Evolutionary conservation across 2,797 vertebrate species (phyloP), one percentile per base, ranked within the genome.

Genomic region (Synaphobranchus kaupii): DNA sequence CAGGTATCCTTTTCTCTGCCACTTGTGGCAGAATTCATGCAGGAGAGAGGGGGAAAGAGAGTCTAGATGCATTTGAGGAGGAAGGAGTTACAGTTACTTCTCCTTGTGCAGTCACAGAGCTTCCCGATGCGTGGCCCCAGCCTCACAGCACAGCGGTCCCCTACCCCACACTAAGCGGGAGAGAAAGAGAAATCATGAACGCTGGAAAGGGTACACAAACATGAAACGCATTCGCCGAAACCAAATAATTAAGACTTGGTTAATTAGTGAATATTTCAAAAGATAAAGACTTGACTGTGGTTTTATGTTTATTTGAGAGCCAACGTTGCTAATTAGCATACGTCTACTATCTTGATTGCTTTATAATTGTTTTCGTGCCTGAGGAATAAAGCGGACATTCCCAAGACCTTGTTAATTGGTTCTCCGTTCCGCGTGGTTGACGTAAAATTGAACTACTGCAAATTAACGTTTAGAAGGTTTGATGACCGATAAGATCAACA

Each of bases 11-110:
- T 80, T 50, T 10, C 47, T 48, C 25, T 39, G 85, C 50, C 17
- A 0, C 82, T 56, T 50, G 50, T 84, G 50, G 4, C 50, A 48
- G 4, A 25, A 15, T 66, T 9, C 54, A 31, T 85, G 54, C 58
- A 85, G 1, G 76, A 7, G 56, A 20, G 0, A 5, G 0, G 44
- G 13, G 6, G n/a, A 60, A 10, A 63, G 6, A 44, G 34, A 39
- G n/a, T 92, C 92, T 91, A 97, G 93, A 96, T 94, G 90, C 96
- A 97, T 87, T 96, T 97, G n/a, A 97, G 94, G 86, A 97, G 94
- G 92, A 95, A 97, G 1, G 95, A 95, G 94, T 97, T 97, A 89
- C 96, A 97, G 91, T 92, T 95, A 28, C 93, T 92, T 88, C 95
- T 95, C 89, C 95, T 82, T 78, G 93, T 89, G 73, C 96, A 97